Percentiles rank a stretch among this genome's conserved stretches.
Evolutionary conservation across 1,140 invertebrate genomes (phyloP).

Genomic region (Cydia strobilella): DNA sequence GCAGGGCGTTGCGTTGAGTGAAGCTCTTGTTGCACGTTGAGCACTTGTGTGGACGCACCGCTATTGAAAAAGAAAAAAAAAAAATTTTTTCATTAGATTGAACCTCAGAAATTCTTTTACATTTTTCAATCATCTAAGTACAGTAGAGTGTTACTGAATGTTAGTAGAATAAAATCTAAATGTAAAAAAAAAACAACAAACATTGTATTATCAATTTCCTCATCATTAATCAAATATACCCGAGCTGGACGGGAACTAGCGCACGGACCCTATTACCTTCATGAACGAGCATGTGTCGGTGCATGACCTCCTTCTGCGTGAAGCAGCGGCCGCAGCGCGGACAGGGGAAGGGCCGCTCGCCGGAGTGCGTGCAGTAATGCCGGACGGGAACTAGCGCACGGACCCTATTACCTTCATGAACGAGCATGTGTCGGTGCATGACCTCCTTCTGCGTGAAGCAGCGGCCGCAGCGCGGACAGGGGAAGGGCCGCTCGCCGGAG

Average conservation of each 20-base stretch:
- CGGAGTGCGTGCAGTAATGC: constrained; percentile 88
- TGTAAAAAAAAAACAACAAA: too few relatives aligned
- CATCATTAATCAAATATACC: too few relatives aligned
- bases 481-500: constrained; percentile 88
- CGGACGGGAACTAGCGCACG: too few relatives aligned
- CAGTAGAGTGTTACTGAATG: too few relatives aligned
- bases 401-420: constrained; percentile 81
- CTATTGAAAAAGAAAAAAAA: not conserved
- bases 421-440: constrained; percentile 89
- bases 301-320: constrained; percentile 89
- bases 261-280: constrained; percentile 80
- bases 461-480: too few relatives aligned
- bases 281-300: constrained; percentile 91
- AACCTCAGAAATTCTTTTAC: too few relatives aligned
- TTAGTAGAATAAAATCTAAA: too few relatives aligned
- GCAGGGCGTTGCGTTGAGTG: constrained; percentile 85
- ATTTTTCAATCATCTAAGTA: too few relatives aligned
- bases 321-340: constrained; percentile 88
- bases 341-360: constrained; percentile 89
- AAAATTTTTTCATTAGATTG: too few relatives aligned
- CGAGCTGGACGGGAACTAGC: too few relatives aligned
- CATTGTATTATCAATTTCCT: too few relatives aligned
- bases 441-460: constrained; percentile 90
- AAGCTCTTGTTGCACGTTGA: constrained; percentile 87
- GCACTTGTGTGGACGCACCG: constrained; percentile 87